Percentiles rank a stretch among this genome's conserved stretches.
These are phyloP conservation scores for Nomada lathburiana DNA, from an alignment of 2,888 invertebrate species.

Conservation along the genomic window DNA sequence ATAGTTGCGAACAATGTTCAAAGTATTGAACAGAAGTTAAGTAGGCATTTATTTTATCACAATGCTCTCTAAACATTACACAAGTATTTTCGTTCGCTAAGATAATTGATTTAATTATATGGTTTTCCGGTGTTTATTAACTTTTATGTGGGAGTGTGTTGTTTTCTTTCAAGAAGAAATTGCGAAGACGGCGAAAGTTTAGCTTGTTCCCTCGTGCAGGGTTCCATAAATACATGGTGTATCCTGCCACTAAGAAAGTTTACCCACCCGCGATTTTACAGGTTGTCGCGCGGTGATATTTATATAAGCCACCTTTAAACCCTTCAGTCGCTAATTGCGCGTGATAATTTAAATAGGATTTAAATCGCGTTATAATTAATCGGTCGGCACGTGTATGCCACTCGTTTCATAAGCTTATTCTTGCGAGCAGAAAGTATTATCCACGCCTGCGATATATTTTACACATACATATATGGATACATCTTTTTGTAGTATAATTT, in stretches of 20 bases:
- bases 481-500: not conserved
- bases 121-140: not conserved
- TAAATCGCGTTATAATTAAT: slow-evolving; percentile 58
- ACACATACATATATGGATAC: not conserved
- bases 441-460: slow-evolving; percentile 1
- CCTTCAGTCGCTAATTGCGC: slow-evolving; percentile 58
- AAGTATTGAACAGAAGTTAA: too few relatives aligned
- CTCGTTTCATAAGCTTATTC: slow-evolving; percentile 37
- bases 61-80: not conserved
- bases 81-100: not conserved
- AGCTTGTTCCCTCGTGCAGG: slow-evolving; percentile 28
- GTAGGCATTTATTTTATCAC: too few relatives aligned
- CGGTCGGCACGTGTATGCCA: slow-evolving; percentile 13
- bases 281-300: slow-evolving; percentile 48
- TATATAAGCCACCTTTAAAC: slow-evolving; percentile 59
- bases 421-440: slow-evolving; percentile 9
- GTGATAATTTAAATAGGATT: slow-evolving; percentile 55
- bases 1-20: too few relatives aligned
- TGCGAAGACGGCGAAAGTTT: slow-evolving; percentile 9
- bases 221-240: slow-evolving; percentile 57
- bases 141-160: not conserved
- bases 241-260: slow-evolving; percentile 58
- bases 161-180: slow-evolving; percentile 2
- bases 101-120: not conserved
- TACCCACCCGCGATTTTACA: slow-evolving; percentile 58